These are phyloP conservation scores for Dolichopus griseipennis DNA, from an alignment of 2,888 invertebrate genomes.

Conservation along the genomic window DNA sequence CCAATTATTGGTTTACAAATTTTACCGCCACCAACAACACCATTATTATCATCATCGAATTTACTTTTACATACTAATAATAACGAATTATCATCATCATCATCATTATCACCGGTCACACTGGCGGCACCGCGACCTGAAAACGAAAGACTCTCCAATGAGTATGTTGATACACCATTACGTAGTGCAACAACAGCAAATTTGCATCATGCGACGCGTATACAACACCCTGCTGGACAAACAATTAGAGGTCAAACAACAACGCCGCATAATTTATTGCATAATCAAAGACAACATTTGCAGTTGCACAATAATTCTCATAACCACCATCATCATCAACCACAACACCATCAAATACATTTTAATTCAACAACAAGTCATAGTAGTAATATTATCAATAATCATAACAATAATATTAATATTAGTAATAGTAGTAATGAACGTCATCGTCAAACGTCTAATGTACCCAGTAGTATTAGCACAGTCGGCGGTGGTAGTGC, in stretches of 20 bases:
- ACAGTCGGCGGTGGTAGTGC: constrained; percentile 2
- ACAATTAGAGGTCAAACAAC: constrained; percentile 47
- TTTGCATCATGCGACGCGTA: constrained; percentile 45
- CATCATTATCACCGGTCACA: constrained; percentile 44
- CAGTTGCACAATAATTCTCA: constrained; percentile 25
- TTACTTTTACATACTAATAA: constrained; percentile 28
- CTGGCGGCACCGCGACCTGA: constrained; percentile 71
- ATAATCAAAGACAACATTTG: constrained; percentile 46
- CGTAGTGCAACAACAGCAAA: constrained; percentile 42
- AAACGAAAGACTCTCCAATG: constrained; percentile 77
- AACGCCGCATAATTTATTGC: constrained; percentile 46
- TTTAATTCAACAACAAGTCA: constrained; percentile 27
- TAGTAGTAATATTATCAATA: constrained; percentile 18
- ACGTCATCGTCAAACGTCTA: constrained; percentile 25
- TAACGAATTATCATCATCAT: constrained; percentile 36
- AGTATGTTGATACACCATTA: constrained; percentile 86
- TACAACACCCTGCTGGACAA: constrained; percentile 41
- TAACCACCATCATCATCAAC: constrained; percentile 21
- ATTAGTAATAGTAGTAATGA: constrained; percentile 26
- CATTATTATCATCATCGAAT: constrained; percentile 30
- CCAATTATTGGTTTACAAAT: constrained; percentile 20
- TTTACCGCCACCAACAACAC: constrained; percentile 29
- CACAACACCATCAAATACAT: constrained; percentile 18
- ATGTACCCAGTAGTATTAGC: constrained; percentile 18
- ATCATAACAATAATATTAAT: constrained; percentile 26